Evolutionary conservation across 2,888 invertebrate genomes (phyloP).

Genomic region (Plutella xylostella): DNA sequence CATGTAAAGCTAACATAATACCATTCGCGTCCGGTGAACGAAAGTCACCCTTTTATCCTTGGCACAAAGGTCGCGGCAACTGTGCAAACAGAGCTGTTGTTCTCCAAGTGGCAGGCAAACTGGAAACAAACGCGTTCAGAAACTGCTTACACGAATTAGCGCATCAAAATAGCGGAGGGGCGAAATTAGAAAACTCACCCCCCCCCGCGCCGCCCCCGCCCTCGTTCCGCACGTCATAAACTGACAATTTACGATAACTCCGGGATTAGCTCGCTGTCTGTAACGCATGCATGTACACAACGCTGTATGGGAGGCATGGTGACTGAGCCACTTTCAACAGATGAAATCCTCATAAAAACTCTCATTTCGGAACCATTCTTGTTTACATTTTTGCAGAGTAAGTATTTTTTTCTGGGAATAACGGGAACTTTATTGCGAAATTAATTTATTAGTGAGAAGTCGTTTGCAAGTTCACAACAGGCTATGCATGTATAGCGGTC

Average conservation of each 20-base stretch:
- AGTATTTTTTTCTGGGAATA: not conserved
- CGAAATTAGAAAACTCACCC: constrained; percentile 65
- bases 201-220: constrained; percentile 34
- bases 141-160: constrained; percentile 71
- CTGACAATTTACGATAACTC: constrained; percentile 72
- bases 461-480: constrained; percentile 28
- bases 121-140: constrained; percentile 66
- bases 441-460: constrained; percentile 33
- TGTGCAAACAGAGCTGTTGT: constrained; percentile 22
- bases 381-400: constrained; percentile 4
- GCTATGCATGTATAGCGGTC: constrained; percentile 27
- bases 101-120: constrained; percentile 33
- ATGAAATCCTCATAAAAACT: constrained; percentile 2
- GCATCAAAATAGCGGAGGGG: constrained; percentile 64
- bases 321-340: not conserved
- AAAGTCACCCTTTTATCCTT: constrained; percentile 27
- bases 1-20: constrained; percentile 36
- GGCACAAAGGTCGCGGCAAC: constrained; percentile 23
- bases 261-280: constrained; percentile 70
- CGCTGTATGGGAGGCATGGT: not conserved
- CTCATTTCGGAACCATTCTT: not conserved
- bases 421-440: constrained; percentile 29
- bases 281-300: constrained; percentile 46
- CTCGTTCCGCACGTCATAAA: constrained; percentile 71
- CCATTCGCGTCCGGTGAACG: not conserved